A percentile compares a stretch with the other conserved stretches of the same genome.
phyloP scores from a whole-genome alignment of 1,140 invertebrate genomes.

The Teleogryllus occipitalis region DNA sequence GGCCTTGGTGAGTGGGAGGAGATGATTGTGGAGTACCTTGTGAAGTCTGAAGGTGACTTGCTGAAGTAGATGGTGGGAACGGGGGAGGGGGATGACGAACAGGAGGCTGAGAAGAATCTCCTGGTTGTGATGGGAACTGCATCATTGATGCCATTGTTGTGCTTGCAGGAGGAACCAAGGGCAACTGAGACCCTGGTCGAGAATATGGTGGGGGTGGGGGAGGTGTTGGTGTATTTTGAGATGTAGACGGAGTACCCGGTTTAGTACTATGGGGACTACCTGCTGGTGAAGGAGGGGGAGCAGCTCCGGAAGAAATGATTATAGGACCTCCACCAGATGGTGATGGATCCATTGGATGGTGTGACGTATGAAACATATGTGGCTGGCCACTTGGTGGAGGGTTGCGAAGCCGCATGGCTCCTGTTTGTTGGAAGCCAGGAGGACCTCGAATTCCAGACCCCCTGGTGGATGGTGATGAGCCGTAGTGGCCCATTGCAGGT shows the following conservation, averaged over 20 bases:
- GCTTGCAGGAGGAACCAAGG: not conserved
- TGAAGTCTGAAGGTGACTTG: conserved; percentile 12
- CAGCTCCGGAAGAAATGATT: conserved; percentile 29
- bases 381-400: conserved; percentile 27
- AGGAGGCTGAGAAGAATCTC: not conserved
- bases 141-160: not conserved
- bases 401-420: conserved; percentile 31
- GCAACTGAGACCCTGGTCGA: conserved; percentile 10
- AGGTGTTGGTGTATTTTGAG: conserved; percentile 13
- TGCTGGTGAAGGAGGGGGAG: conserved; percentile 10
- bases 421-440: not conserved
- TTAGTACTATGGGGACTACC: conserved; percentile 15
- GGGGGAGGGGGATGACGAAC: conserved; percentile 3
- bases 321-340: conserved; percentile 46
- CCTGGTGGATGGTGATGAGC: conserved; percentile 6
- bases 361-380: conserved; percentile 41
- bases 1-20: conserved; percentile 30
- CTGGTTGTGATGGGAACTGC: conserved; percentile 8
- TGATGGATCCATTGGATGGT: conserved; percentile 46
- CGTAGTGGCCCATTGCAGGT: conserved; percentile 7
- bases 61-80: conserved; percentile 7
- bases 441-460: conserved; percentile 1
- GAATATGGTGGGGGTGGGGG: conserved; percentile 21
- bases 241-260: not conserved
- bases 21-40: conserved; percentile 31